Evolutionary conservation across 2,113 vertebrate species (phyloP).

Genomic region (Nyctereutes procyonoides): DNA sequence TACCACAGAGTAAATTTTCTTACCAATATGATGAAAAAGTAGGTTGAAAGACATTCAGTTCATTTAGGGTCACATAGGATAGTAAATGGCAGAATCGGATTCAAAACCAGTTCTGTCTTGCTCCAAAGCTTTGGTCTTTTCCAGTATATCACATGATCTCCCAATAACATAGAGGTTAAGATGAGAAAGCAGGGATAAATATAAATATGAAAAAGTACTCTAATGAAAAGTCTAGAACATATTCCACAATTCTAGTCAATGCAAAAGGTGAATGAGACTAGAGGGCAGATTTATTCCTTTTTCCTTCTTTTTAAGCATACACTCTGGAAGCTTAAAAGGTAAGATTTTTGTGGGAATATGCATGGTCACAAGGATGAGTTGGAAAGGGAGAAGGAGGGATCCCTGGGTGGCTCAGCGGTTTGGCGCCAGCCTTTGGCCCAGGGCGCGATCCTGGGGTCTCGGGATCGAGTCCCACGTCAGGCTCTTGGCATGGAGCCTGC

Average conservation of each 20-base stretch:
- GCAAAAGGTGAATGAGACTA: not conserved
- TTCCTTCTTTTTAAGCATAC: not conserved
- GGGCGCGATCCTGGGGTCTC: no score
- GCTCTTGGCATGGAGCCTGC: no score
- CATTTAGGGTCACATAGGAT: not conserved
- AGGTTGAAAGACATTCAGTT: not conserved
- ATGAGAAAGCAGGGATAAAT: not conserved
- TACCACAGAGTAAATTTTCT: not conserved
- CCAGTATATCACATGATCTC: not conserved
- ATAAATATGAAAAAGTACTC: not conserved
- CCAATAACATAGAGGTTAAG: not conserved
- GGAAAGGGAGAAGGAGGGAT: not conserved
- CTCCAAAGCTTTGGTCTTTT: slow-evolving; percentile 37
- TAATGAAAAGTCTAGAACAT: not conserved
- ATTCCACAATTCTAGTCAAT: not conserved
- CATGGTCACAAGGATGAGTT: not conserved
- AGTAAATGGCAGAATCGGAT: not conserved
- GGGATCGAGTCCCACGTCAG: no score
- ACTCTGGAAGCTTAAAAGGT: not conserved
- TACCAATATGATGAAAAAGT: not conserved
- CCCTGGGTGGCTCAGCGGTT: no score
- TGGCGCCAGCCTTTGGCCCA: no score
- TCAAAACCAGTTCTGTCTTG: slow-evolving; percentile 2
- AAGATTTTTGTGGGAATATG: not conserved
- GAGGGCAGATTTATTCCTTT: not conserved